These are phyloP conservation scores for Porites rus DNA, from an alignment of 92 coral and sea anemone species.

Conservation along the genomic window DNA sequence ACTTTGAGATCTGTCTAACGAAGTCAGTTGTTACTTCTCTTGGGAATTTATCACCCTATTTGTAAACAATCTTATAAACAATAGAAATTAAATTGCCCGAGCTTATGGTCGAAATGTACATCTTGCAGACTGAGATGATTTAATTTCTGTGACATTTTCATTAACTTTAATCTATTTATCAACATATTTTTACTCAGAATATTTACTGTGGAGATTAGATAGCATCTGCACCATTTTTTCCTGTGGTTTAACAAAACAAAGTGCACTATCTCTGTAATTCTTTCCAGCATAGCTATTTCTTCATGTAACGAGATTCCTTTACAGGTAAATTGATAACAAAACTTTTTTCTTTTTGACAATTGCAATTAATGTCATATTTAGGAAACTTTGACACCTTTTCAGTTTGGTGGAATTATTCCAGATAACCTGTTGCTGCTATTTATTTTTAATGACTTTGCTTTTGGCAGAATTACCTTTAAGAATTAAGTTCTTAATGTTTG, in stretches of 20 bases:
- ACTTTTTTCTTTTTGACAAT: too few relatives aligned
- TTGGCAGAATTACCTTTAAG: conserved; percentile 14
- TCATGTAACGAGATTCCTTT: not conserved
- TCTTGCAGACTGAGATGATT: not conserved
- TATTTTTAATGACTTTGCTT: conserved; percentile 28
- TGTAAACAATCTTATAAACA: not conserved
- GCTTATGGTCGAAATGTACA: not conserved
- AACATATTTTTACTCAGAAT: not conserved
- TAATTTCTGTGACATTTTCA: not conserved
- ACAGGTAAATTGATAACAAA: too few relatives aligned
- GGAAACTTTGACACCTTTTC: not conserved
- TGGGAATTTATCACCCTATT: not conserved
- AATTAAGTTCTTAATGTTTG: not conserved
- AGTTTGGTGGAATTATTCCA: not conserved
- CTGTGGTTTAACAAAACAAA: not conserved
- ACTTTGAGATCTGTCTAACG: not conserved
- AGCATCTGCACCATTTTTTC: not conserved
- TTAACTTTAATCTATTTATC: not conserved
- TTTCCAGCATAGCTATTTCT: not conserved
- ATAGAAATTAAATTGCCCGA: not conserved
- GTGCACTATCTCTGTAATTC: not conserved
- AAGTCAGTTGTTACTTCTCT: not conserved
- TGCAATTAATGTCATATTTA: not conserved
- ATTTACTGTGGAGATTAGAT: conserved; percentile 10
- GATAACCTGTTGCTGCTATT: conserved; percentile 24